phyloP scores from a whole-genome alignment of 2,888 invertebrate species.

The Perithous albicinctus region DNA sequence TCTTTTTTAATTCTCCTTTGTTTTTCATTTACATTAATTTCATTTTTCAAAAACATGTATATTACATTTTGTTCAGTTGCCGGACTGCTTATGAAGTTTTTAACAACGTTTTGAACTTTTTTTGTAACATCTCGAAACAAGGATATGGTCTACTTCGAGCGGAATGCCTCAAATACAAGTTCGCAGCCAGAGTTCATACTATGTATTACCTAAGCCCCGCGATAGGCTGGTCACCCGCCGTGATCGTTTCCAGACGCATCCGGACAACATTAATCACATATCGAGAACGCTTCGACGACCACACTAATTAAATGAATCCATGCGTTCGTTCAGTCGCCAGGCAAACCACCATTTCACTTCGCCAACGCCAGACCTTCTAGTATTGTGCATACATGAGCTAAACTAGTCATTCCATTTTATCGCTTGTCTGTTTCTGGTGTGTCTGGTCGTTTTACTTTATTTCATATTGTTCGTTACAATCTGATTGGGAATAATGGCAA shows the following conservation, averaged over 20 bases:
- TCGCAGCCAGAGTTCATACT: background rate
- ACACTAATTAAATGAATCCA: constrained; percentile 64
- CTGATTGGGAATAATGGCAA: background rate
- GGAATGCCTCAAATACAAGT: too few relatives aligned
- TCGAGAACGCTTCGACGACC: constrained; percentile 60
- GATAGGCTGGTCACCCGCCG: constrained; percentile 21
- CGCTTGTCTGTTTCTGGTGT: background rate
- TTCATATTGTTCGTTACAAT: background rate
- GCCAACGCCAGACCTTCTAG: constrained; percentile 9
- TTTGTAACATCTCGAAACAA: too few relatives aligned
- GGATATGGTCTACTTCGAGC: too few relatives aligned
- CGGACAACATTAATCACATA: constrained; percentile 61
- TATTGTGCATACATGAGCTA: constrained; percentile 6
- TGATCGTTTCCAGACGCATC: constrained; percentile 53
- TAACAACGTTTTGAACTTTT: too few relatives aligned
- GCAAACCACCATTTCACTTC: background rate
- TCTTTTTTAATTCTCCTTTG: too few relatives aligned
- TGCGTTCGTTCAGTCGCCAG: constrained; percentile 27
- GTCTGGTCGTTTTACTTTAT: constrained; percentile 24
- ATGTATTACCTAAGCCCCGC: background rate
- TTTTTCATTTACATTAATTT: too few relatives aligned
- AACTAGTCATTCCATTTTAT: constrained; percentile 18
- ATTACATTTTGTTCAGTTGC: too few relatives aligned
- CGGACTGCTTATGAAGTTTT: too few relatives aligned
- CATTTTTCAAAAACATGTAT: too few relatives aligned